Evolutionary conservation across 2,113 vertebrate genomes (phyloP).

Genomic region (Sphyrna mokarran): DNA sequence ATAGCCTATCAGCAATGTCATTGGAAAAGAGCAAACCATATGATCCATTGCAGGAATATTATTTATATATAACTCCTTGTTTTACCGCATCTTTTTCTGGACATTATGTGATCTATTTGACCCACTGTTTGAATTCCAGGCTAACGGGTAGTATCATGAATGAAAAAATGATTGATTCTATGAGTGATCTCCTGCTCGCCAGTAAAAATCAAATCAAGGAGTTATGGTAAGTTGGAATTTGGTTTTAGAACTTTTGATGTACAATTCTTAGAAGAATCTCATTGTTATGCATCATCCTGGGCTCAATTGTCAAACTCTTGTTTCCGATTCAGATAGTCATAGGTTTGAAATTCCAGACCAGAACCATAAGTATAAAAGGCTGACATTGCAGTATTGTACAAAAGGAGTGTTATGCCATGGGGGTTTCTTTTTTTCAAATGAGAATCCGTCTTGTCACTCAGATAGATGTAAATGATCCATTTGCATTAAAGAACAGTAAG

Average conservation of each 20-base stretch:
- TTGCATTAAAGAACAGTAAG: neutral
- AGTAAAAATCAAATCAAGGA: constrained; percentile 20
- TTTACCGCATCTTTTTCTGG: neutral
- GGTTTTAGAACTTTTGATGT: neutral
- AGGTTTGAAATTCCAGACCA: neutral
- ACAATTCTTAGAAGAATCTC: neutral
- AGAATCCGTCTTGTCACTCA: neutral
- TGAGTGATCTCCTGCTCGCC: constrained; percentile 21
- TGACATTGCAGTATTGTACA: neutral
- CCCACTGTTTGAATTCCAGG: neutral
- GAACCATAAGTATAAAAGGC: neutral
- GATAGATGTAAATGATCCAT: neutral
- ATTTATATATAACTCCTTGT: neutral
- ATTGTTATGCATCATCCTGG: neutral
- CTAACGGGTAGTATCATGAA: constrained; percentile 4
- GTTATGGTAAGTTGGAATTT: constrained; percentile 22
- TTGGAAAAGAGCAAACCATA: neutral
- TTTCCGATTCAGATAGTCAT: neutral
- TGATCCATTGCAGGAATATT: neutral
- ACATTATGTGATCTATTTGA: neutral
- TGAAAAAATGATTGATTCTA: constrained; percentile 6
- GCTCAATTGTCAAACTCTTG: neutral
- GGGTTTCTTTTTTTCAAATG: neutral
- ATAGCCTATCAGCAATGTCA: neutral
- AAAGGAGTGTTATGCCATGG: neutral